Conservation (phyloP, 2,113 vertebrate species). For the Circaetus gallicus region DNA sequence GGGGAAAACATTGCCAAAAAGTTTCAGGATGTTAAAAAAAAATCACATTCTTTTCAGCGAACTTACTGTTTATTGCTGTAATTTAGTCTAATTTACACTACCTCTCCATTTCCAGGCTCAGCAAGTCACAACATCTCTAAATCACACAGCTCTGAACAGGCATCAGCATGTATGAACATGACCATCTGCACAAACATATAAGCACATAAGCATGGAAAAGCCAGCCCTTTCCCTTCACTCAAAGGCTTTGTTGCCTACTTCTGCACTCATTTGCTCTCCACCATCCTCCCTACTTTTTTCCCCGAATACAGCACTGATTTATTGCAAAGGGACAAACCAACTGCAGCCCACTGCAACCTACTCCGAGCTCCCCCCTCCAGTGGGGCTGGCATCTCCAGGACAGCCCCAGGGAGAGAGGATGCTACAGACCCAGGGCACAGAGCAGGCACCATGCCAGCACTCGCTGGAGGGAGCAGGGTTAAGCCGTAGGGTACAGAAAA, state of each 20-base stretch:
- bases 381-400: neutral
- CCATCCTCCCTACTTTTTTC: neutral
- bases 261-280: neutral
- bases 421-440: neutral
- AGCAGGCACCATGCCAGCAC: neutral
- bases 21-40: neutral
- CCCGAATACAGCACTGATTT: neutral
- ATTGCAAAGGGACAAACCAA: neutral
- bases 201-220: neutral
- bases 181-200: neutral
- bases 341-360: neutral
- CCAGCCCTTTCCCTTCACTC: neutral
- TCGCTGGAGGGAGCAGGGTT: accelerated
- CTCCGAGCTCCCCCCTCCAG: neutral
- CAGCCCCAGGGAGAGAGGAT: neutral
- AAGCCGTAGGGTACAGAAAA: neutral
- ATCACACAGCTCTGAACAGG: neutral
- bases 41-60: neutral
- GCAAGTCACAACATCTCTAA: neutral
- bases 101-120: neutral
- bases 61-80: neutral
- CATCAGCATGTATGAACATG: neutral
- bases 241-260: neutral
- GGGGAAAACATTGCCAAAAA: neutral
- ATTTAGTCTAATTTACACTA: neutral